Evolutionary conservation across 2,797 vertebrate genomes (phyloP), one percentile per base, ranked within the genome.

Genomic region (Nannoperca obscura): DNA sequence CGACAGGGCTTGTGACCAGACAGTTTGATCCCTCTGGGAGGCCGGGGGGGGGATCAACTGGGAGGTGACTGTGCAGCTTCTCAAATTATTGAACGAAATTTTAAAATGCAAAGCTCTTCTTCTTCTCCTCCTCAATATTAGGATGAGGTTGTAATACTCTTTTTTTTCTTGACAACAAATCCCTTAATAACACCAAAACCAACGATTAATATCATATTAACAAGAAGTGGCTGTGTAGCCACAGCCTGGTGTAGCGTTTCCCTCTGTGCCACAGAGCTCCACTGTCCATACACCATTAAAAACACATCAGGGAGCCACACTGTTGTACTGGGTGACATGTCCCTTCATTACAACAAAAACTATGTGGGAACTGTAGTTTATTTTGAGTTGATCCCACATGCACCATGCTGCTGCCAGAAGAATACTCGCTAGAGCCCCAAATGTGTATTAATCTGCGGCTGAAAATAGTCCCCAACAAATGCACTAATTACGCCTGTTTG

Each of bases 1-100:
- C 47, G 27, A 47, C 71, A 13, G 20, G 34, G 30, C n/a, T 20
- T 38, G 54, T 54, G 57, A 64, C 44, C 84, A 74, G 34, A 57
- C 6, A 24, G 53, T 61, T 71, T 71, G 44, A 70, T 68, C 65
- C 24, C 60, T 55, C 32, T 7, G 12, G 32, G 47, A 20, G 52
- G 57, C 47, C 36, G 36, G 20, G 27, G 22, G 60, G 22, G 60
- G 32, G 64, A 59, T 17, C 63, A 62, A 47, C 60, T 60, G 34
- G n/a, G n/a, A 72, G 4, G 24, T 42, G 42, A 50, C 52, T 34
- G 53, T 53, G 66, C 61, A 58, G 73, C 55, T 49, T 55, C 19
- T 63, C 27, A 55, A 57, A 69, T 58, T 47, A 73, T 2, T 46
- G 20, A 42, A 42, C 19, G 15, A 57, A 52, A 73, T 4, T 12